Conservation (phyloP, 1,140 invertebrate species). For the Pseudomyrmex pallidus region DNA sequence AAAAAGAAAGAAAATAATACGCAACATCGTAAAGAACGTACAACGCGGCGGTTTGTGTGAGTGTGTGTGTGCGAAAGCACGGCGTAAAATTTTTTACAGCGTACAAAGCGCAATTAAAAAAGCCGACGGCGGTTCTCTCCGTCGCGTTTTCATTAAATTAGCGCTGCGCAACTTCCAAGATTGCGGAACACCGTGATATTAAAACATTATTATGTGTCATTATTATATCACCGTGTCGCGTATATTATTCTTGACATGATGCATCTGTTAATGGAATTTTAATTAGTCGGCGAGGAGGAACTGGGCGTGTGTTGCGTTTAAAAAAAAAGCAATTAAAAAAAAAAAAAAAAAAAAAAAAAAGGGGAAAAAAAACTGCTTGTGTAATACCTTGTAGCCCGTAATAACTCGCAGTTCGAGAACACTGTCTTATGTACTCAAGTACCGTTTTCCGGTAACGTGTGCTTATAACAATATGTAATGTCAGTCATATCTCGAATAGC, state of each 20-base stretch:
- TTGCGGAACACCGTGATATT: slow-evolving; percentile 52
- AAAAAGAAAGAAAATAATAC: not conserved
- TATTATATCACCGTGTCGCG: slow-evolving; percentile 49
- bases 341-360: slow-evolving; percentile 18
- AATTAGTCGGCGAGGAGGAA: slow-evolving; percentile 28
- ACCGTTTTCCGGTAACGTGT: not conserved
- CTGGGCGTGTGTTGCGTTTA: not conserved
- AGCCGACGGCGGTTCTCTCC: slow-evolving; percentile 13
- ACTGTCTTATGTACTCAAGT: not conserved
- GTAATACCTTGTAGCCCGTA: not conserved
- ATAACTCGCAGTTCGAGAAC: not conserved
- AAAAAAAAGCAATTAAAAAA: slow-evolving; percentile 7
- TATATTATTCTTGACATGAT: slow-evolving; percentile 18
- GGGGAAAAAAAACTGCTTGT: not conserved
- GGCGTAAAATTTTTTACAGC: slow-evolving; percentile 54
- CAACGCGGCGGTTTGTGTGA: too few species aligned
- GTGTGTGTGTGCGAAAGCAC: too few species aligned
- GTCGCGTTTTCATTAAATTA: slow-evolving; percentile 62
- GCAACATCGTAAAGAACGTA: slow-evolving; percentile 3
- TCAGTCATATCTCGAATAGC: slow-evolving; percentile 29
- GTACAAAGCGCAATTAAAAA: slow-evolving; percentile 64
- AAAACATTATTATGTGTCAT: slow-evolving; percentile 57
- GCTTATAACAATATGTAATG: slow-evolving; percentile 13
- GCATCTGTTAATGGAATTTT: slow-evolving; percentile 46
- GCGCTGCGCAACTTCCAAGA: slow-evolving; percentile 43